Conservation (phyloP, 2,888 invertebrate genomes). For the Amiota communis region DNA sequence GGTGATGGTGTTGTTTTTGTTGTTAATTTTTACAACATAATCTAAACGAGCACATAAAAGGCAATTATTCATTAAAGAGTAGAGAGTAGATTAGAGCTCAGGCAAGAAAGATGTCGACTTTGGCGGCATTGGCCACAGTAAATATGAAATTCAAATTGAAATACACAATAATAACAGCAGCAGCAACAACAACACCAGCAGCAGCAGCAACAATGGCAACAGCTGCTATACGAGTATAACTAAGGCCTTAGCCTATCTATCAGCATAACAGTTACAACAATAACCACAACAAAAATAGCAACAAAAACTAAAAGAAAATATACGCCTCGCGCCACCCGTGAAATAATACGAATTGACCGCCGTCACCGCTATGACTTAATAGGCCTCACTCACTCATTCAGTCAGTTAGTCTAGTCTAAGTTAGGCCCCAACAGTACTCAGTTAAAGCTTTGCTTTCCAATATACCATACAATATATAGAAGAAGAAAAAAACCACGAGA, state of each 20-base stretch:
- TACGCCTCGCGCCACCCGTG: slow-evolving; percentile 49
- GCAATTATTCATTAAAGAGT: slow-evolving; percentile 59
- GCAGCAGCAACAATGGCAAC: neutral
- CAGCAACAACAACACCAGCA: slow-evolving; percentile 12
- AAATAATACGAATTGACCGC: slow-evolving; percentile 62
- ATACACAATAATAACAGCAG: slow-evolving; percentile 16
- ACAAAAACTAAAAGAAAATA: neutral
- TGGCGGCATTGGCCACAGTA: neutral
- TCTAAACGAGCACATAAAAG: slow-evolving; percentile 61
- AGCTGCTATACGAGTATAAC: neutral
- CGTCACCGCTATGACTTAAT: slow-evolving; percentile 72
- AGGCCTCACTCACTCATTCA: slow-evolving; percentile 51
- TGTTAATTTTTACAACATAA: slow-evolving; percentile 63
- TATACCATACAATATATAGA: too few relatives aligned
- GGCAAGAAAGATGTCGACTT: too few relatives aligned
- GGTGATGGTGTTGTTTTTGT: slow-evolving; percentile 6
- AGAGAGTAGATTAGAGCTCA: neutral
- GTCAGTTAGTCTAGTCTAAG: slow-evolving; percentile 18
- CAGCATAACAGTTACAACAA: slow-evolving; percentile 17
- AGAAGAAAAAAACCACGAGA: too few relatives aligned
- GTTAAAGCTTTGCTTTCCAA: slow-evolving; percentile 3
- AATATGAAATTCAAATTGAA: slow-evolving; percentile 33
- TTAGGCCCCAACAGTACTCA: slow-evolving; percentile 1
- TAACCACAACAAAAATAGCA: neutral
- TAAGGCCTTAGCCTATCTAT: slow-evolving; percentile 10